Evolutionary conservation across 2,888 invertebrate species (phyloP).

Genomic region (Erebia aethiops): DNA sequence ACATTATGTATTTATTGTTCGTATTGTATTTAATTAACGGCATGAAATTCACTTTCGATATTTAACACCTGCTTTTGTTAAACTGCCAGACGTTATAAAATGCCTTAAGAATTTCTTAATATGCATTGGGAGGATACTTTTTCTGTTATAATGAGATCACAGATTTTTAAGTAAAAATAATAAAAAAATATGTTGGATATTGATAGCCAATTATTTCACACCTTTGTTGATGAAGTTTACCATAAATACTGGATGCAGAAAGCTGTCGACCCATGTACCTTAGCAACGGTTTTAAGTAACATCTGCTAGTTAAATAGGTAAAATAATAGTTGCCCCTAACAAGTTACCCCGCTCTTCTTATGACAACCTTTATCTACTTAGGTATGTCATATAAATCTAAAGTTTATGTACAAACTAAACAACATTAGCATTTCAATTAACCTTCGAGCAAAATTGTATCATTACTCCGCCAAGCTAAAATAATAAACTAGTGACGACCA

Average conservation of each 20-base stretch:
- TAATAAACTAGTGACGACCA: slow-evolving; percentile 22
- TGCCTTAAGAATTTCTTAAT: slow-evolving; percentile 9
- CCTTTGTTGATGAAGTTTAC: background rate
- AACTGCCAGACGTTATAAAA: slow-evolving; percentile 13
- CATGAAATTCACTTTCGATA: slow-evolving; percentile 34
- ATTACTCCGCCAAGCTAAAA: slow-evolving; percentile 8
- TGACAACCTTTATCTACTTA: no score
- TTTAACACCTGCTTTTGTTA: slow-evolving; percentile 17
- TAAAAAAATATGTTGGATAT: background rate
- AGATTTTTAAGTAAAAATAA: background rate
- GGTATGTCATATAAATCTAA: no score
- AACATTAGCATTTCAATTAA: background rate
- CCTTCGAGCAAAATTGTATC: background rate
- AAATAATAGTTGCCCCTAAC: no score
- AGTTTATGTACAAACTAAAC: background rate
- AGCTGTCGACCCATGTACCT: no score
- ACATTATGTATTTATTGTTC: slow-evolving; percentile 3
- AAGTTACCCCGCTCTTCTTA: no score
- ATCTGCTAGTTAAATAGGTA: no score
- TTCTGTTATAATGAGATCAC: slow-evolving; percentile 10
- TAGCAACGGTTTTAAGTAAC: no score
- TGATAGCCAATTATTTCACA: background rate
- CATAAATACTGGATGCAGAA: background rate
- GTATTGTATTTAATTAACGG: slow-evolving; percentile 28
- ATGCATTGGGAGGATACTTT: background rate